These are phyloP conservation scores for Corythaeola cristata DNA, from an alignment of 2,113 vertebrate species.

Conservation along the genomic window DNA sequence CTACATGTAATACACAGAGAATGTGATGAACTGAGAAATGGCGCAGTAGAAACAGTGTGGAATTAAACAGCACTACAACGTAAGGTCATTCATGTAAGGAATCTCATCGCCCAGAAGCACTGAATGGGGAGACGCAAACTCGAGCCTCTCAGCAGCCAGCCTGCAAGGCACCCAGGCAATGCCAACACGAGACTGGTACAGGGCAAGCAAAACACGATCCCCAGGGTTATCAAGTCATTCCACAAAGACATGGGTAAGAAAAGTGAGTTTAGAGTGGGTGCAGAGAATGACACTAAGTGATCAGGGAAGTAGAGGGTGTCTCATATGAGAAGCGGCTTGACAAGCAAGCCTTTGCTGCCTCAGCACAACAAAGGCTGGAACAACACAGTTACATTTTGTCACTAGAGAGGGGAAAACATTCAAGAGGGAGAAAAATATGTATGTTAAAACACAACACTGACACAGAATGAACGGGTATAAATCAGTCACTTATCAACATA, in stretches of 20 bases:
- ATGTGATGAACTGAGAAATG: not conserved
- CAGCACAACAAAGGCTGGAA: not conserved
- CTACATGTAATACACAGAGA: not conserved
- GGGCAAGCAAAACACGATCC: accelerated
- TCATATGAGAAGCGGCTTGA: not conserved
- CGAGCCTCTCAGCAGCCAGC: not conserved
- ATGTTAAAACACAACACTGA: not conserved
- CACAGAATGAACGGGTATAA: not conserved
- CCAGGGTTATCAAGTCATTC: not conserved
- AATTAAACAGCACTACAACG: not conserved
- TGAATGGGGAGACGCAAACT: not conserved
- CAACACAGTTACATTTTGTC: not conserved
- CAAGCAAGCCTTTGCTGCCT: not conserved
- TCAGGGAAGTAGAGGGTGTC: not conserved
- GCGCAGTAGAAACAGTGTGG: not conserved
- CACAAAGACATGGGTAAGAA: not conserved
- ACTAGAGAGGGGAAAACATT: not conserved
- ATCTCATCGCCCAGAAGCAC: not conserved
- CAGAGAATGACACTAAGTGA: not conserved
- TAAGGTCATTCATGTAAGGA: not conserved
- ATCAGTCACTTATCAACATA: not conserved
- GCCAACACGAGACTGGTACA: not conserved
- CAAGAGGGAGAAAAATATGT: not conserved
- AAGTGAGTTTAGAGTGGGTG: not conserved
- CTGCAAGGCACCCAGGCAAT: accelerated